Conservation (phyloP, 1,140 invertebrate genomes). For the Prorops nasuta region DNA sequence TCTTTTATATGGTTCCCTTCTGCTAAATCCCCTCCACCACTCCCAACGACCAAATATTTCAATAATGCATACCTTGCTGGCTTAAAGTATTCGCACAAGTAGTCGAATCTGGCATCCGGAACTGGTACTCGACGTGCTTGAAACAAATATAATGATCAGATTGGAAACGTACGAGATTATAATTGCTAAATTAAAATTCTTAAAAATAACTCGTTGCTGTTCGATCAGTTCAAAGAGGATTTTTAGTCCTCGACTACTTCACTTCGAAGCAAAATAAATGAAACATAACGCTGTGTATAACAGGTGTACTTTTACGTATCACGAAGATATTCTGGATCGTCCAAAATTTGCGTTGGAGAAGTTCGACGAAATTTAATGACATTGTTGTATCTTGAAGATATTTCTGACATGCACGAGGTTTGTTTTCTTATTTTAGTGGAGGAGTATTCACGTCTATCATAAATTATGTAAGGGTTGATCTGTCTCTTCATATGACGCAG, state of each 20-base stretch:
- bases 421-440: no score
- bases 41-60: background rate
- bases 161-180: no score
- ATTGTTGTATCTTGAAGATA: background rate
- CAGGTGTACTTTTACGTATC: no score
- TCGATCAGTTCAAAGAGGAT: no score
- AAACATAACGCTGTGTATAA: no score
- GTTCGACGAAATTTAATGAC: conserved; percentile 15
- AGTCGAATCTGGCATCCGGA: conserved; percentile 92
- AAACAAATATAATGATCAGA: no score
- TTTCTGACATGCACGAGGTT: background rate
- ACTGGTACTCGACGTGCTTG: conserved; percentile 94
- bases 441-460: no score
- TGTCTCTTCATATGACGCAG: conserved; percentile 11
- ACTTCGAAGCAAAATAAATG: no score
- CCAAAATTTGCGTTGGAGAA: conserved; percentile 15
- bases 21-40: background rate
- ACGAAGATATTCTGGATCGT: background rate
- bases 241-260: no score
- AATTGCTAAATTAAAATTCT: no score
- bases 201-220: no score
- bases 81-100: conserved; percentile 90
- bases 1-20: conserved; percentile 9
- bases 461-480: conserved; percentile 14
- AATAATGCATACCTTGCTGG: conserved; percentile 78